phyloP scores from a whole-genome alignment of 2,888 invertebrate species.

The Endomychus coccineus region DNA sequence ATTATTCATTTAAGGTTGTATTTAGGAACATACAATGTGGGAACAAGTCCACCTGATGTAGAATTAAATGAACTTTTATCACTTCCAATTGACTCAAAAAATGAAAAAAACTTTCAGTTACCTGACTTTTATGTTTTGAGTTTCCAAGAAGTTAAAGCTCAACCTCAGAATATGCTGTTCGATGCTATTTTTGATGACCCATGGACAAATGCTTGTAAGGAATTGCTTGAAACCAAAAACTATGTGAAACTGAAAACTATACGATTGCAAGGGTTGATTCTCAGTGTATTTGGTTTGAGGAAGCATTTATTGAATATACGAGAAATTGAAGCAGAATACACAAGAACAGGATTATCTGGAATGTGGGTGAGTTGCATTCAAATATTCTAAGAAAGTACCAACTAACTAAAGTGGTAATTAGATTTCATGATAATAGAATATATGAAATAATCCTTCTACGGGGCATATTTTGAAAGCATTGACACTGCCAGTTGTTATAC shows the following conservation, averaged over 20 bases:
- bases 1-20: slow-evolving; percentile 55
- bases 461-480: too few species aligned
- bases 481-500: too few species aligned
- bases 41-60: slow-evolving; percentile 67
- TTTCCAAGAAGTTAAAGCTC: slow-evolving; percentile 83
- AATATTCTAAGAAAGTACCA: not conserved
- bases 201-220: slow-evolving; percentile 72
- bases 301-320: slow-evolving; percentile 74
- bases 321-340: slow-evolving; percentile 80
- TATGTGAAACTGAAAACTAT: slow-evolving; percentile 75
- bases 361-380: slow-evolving; percentile 67
- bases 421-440: too few species aligned
- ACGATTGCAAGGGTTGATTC: slow-evolving; percentile 74
- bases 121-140: slow-evolving; percentile 83
- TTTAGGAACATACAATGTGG: slow-evolving; percentile 87
- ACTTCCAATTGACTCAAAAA: slow-evolving; percentile 55
- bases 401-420: slow-evolving; percentile 11
- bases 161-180: slow-evolving; percentile 75
- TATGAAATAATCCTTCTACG: too few species aligned
- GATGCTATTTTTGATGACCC: slow-evolving; percentile 77
- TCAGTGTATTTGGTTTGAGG: slow-evolving; percentile 70
- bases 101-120: slow-evolving; percentile 48
- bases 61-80: slow-evolving; percentile 63
- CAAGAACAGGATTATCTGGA: slow-evolving; percentile 84
- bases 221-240: slow-evolving; percentile 58